Evolutionary conservation across 1,140 invertebrate species (phyloP), one percentile per base, ranked within the genome.

Genomic region (Drosophila hydei): DNA sequence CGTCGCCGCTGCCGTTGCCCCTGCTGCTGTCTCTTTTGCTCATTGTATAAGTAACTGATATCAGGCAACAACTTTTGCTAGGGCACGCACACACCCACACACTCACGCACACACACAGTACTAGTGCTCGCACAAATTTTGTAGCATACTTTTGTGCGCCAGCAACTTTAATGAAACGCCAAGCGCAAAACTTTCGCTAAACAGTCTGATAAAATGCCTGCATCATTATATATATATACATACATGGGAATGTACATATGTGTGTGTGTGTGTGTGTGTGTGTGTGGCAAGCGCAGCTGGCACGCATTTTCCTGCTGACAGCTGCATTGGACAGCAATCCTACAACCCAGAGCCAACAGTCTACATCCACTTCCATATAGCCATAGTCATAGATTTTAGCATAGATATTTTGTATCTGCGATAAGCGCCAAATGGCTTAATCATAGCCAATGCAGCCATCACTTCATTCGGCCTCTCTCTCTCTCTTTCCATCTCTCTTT

Each of bases 81-180:
- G 21, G 11, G 62, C 55, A 19, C 47, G 54, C 30, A 36, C 40
- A 61, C 16, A 33, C 43, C 40, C n/a, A 14, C 42, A 50, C 19
- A 50, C 21, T 40, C 33, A 40, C 45, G 65, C 11, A 55, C 9
- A 40, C 23, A 51, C 38, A 71, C 25, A 48, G 30, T 14, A 16
- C n/a, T 67, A 59, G 59, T 27, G 69, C 36, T 42, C 21, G 62
- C 75, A 65, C 78, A 64, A 70, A 75, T 85, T 80, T 74, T 73
- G 78, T 81, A 77, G 74, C 78, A 74, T 74, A 84, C 81, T 80
- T 84, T 77, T 77, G 77, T 70, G 73, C 74, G 67, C 75, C 55
- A 68, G 79, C 56, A 85, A 81, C 83, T 88, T 85, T 77, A 85
- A 88, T 88, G 63, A 87, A 87, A 87, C 77, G 75, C 81, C 81